Base-by-base conservation (phyloP, 1,140 invertebrate species). In the Alviniconcha marisindica region DNA sequence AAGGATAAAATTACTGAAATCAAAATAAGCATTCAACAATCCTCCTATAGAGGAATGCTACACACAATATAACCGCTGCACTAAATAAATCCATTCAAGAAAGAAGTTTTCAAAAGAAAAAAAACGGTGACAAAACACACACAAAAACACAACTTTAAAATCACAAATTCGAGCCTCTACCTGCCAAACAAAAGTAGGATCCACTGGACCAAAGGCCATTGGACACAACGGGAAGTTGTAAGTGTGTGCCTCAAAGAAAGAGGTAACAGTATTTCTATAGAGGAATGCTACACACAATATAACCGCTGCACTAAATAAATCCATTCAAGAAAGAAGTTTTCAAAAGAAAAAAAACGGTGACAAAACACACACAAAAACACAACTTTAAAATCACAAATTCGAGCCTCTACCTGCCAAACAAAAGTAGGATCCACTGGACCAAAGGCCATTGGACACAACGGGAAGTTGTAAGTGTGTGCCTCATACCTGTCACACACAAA, bases 201-300 rank as follows among this genome's bases (percentile, higher is more conserved):
- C 94, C 54, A 95, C 91, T 74, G 92, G 93, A 4, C 94, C 94
- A 91, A 95, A 94, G 21, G 93, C 88, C 88, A 94, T 93, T n/a
- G 96, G 96, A 85, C 95, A 94, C 31, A 96, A 87, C 88, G 95
- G 95, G 91, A 96, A 96, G 84, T 94, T 96, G 88, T 95, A 97
- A 0, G 94, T 93, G 69, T 94, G 88, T 18, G 94, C 95, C 10
- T 86, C 87, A 90, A 33, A 1, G 12, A 66, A 33, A 66, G 12
- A 33, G 4, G 21, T 51, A 12, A 51, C 48, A 51, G 7, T 51
- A 51, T 21, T 51, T 51, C 7, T 12, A 51, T 51, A 21, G 21
- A 21, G 21, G 7, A 51, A 21, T 12, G 7, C 48, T 51, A 12
- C 7, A 12, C 48, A 51, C 48, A 12, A 51, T 21, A 51, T 33